Percentiles rank a stretch among this genome's conserved stretches.
phyloP scores from a whole-genome alignment of 1,140 invertebrate species.

The Dryas iulia region DNA sequence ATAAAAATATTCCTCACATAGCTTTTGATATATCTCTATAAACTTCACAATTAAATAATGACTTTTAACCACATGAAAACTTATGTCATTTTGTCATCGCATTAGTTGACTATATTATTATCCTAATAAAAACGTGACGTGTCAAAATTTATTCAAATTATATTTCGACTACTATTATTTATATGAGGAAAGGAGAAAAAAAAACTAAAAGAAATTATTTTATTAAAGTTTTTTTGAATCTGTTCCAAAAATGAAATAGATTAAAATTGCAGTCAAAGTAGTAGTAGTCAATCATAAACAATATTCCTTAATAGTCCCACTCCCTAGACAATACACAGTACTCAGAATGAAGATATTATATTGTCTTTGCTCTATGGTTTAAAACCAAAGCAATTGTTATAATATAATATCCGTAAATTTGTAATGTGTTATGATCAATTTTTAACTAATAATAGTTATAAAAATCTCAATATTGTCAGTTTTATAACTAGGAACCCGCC shows the following conservation, averaged over 20 bases:
- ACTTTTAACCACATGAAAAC: constrained; percentile 15
- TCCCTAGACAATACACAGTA: too few species aligned
- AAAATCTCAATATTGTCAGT: too few species aligned
- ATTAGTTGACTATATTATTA: background rate
- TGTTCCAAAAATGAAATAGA: too few species aligned
- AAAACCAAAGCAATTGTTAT: too few species aligned
- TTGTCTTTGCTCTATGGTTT: too few species aligned
- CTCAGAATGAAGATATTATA: too few species aligned
- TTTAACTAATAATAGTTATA: too few species aligned
- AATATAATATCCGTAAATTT: too few species aligned
- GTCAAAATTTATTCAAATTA: background rate
- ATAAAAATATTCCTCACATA: constrained; percentile 14
- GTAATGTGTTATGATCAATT: too few species aligned
- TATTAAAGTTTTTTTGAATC: too few species aligned
- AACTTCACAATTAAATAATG: background rate
- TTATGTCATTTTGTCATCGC: background rate
- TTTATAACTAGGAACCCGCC: too few species aligned
- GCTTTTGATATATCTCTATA: background rate
- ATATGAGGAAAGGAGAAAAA: background rate
- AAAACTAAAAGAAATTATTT: too few species aligned
- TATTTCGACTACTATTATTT: background rate
- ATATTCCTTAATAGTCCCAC: background rate
- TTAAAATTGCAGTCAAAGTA: background rate
- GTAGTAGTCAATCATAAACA: background rate
- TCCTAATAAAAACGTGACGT: background rate